Conservation (phyloP, 2,113 vertebrate species). For the Tretioscincus oriximinensis region DNA sequence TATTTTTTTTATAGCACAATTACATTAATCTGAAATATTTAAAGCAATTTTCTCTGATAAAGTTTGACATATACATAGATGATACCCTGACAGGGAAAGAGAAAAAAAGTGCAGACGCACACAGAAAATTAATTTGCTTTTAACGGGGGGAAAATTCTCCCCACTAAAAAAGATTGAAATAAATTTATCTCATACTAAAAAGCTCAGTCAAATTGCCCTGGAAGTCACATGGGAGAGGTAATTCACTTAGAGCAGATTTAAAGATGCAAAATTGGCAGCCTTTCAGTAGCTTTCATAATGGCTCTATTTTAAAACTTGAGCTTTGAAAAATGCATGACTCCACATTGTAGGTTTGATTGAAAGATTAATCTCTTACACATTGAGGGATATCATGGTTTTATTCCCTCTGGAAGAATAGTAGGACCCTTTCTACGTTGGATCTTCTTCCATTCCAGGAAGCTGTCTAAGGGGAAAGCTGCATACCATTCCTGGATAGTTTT, state of each 20-base stretch:
- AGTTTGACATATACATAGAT: slow-evolving; percentile 43
- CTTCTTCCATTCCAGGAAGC: too few species aligned
- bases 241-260: slow-evolving; percentile 65
- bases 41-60: slow-evolving; percentile 49
- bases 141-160: slow-evolving; percentile 47
- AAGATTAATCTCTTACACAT: slow-evolving; percentile 71
- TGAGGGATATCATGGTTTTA: slow-evolving; percentile 58
- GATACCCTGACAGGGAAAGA: slow-evolving; percentile 5
- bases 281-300: slow-evolving; percentile 68
- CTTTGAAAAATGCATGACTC: slow-evolving; percentile 61
- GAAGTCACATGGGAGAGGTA: slow-evolving; percentile 59
- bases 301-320: slow-evolving; percentile 71
- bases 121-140: slow-evolving; percentile 12
- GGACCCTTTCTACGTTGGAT: slow-evolving; percentile 11
- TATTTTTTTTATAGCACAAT: slow-evolving; percentile 39
- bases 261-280: slow-evolving; percentile 64
- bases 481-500: too few species aligned
- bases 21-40: slow-evolving; percentile 36
- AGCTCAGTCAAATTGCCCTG: slow-evolving; percentile 51
- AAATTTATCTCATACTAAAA: slow-evolving; percentile 59
- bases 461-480: too few species aligned
- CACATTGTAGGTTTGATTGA: slow-evolving; percentile 65
- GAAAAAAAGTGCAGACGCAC: neutral
- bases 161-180: slow-evolving; percentile 37
- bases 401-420: slow-evolving; percentile 57